Percentiles rank a stretch among this genome's conserved stretches.
These are phyloP conservation scores for Nematostella vectensis DNA, from an alignment of 92 coral and sea anemone species.

Conservation along the genomic window DNA sequence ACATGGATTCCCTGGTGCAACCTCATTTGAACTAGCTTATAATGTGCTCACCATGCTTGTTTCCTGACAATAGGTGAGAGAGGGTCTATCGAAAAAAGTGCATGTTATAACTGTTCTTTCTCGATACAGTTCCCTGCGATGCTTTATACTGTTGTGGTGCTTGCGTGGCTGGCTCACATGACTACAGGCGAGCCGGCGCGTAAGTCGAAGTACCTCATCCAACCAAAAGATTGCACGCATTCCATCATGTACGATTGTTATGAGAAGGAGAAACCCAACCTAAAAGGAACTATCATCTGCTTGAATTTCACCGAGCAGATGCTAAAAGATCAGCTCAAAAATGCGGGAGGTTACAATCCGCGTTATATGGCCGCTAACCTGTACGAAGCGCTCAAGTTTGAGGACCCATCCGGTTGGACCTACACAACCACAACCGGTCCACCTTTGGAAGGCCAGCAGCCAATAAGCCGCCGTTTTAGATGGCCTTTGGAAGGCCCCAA, in stretches of 20 bases:
- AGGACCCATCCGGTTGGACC: not conserved
- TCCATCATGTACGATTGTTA: not conserved
- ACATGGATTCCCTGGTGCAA: too few species aligned
- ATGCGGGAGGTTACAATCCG: not conserved
- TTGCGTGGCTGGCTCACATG: too few species aligned
- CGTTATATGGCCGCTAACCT: not conserved
- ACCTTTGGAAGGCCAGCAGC: not conserved
- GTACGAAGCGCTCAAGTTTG: not conserved
- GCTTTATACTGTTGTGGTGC: too few species aligned
- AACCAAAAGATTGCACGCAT: not conserved
- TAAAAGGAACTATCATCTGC: not conserved
- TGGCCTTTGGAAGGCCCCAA: not conserved
- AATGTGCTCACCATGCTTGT: too few species aligned
- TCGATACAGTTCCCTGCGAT: too few species aligned
- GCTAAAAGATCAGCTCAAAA: not conserved
- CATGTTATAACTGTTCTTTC: too few species aligned
- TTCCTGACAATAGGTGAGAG: too few species aligned
- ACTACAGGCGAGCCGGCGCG: too few species aligned
- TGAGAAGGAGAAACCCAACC: not conserved
- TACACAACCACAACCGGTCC: not conserved
- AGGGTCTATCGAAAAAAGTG: too few species aligned
- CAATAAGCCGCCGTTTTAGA: not conserved
- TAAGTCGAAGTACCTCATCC: too few species aligned
- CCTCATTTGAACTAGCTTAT: too few species aligned
- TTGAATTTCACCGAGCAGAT: not conserved